phyloP scores from a whole-genome alignment of 2,888 invertebrate species.

The Acrobasis repandana region DNA sequence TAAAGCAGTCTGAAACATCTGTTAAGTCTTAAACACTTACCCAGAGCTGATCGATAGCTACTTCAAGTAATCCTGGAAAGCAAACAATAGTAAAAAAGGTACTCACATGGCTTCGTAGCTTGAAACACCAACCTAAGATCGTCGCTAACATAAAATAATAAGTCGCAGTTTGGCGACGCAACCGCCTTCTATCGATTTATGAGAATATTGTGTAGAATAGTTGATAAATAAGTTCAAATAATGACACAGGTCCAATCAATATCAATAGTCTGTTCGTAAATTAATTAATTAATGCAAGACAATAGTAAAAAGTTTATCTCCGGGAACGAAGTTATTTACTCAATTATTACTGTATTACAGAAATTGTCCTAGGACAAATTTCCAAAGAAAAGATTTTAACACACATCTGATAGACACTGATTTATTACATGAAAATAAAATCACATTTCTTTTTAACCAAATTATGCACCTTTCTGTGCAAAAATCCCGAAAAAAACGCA shows the following conservation, averaged over 20 bases:
- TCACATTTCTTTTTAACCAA: slow-evolving; percentile 16
- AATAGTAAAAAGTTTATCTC: slow-evolving; percentile 8
- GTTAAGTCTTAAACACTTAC: background rate
- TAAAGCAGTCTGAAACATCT: background rate
- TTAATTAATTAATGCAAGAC: background rate
- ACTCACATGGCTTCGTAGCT: slow-evolving; percentile 16
- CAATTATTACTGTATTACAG: background rate
- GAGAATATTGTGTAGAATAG: background rate
- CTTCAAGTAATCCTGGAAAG: background rate
- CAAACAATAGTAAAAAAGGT: slow-evolving; percentile 9
- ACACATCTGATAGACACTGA: background rate
- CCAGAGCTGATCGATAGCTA: background rate
- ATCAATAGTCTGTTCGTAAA: slow-evolving; percentile 1
- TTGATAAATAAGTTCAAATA: background rate
- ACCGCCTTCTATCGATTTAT: background rate
- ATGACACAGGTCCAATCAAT: slow-evolving; percentile 1
- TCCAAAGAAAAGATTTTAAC: slow-evolving; percentile 1
- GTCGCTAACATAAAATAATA: slow-evolving; percentile 21
- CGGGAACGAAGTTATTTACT: background rate
- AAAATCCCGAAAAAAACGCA: slow-evolving; percentile 35
- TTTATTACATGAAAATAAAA: background rate
- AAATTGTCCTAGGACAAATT: background rate
- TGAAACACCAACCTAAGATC: slow-evolving; percentile 14
- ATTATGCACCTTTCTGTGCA: slow-evolving; percentile 34
- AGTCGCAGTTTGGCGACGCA: background rate